These are phyloP conservation scores for Graphium colonna DNA, from an alignment of 2,888 invertebrate species.

Conservation along the genomic window DNA sequence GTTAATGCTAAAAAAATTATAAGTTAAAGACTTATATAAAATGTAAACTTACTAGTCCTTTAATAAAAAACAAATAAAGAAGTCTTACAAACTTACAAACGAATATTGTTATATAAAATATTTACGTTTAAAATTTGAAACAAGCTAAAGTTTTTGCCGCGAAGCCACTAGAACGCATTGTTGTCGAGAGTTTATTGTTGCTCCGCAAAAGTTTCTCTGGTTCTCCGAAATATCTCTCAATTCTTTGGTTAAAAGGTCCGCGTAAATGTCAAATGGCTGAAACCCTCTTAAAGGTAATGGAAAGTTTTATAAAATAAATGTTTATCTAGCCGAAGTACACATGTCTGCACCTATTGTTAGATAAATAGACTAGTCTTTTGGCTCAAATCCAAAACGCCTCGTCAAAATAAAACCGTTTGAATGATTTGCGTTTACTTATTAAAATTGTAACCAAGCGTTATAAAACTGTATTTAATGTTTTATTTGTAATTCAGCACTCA, in stretches of 20 bases:
- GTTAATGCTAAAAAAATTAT: no score
- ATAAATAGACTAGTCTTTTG: constrained; percentile 10
- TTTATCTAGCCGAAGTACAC: background rate
- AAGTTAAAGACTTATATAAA: no score
- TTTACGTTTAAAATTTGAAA: no score
- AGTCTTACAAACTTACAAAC: no score
- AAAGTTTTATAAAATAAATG: constrained; percentile 2
- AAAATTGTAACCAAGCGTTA: no score
- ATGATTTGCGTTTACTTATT: constrained; percentile 6
- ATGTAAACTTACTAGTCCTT: no score
- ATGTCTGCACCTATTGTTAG: constrained; percentile 6
- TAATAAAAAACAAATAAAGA: no score
- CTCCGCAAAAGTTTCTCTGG: background rate
- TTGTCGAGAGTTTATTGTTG: background rate
- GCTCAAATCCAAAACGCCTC: constrained; percentile 12
- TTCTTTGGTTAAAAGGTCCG: background rate
- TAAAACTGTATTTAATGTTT: no score
- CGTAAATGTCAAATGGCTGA: background rate
- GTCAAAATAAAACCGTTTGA: constrained; percentile 13
- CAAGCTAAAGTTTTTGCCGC: background rate
- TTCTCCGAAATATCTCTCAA: background rate
- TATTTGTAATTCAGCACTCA: no score
- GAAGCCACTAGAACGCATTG: background rate
- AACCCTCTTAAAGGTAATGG: background rate
- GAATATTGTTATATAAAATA: no score